These are phyloP conservation scores for Cynodonichthys magdalenae DNA, from an alignment of 2,797 vertebrate species.

Conservation along the genomic window DNA sequence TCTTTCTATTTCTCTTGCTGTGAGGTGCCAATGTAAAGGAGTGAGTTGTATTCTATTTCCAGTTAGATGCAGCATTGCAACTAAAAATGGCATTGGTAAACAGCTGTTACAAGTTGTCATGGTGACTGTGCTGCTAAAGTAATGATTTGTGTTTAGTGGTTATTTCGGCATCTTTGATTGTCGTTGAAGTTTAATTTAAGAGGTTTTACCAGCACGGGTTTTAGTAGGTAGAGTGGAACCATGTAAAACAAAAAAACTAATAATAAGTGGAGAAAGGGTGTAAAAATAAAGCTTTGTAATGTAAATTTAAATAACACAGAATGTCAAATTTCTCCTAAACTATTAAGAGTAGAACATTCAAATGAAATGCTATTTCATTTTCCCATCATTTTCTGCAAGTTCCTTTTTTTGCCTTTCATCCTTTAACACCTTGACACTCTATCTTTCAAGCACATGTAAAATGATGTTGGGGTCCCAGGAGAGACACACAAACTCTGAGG, in stretches of 20 bases:
- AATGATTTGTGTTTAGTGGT: conserved; percentile 41
- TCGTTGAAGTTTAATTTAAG: conserved; percentile 4
- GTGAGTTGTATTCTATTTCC: conserved; percentile 48
- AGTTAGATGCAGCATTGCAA: conserved; percentile 16
- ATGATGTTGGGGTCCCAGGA: conserved; percentile 58
- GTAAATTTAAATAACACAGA: conserved; percentile 71
- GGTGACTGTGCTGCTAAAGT: conserved; percentile 29
- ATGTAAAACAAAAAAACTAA: background rate
- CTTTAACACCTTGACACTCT: conserved; percentile 68
- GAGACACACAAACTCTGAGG: conserved; percentile 45
- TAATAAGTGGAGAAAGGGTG: conserved; percentile 7
- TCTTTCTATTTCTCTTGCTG: conserved; percentile 1
- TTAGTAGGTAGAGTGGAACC: conserved; percentile 9
- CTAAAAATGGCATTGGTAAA: conserved; percentile 41
- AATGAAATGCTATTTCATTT: conserved; percentile 75
- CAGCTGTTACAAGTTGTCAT: conserved; percentile 35
- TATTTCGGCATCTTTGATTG: no score
- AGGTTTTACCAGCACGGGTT: conserved; percentile 42
- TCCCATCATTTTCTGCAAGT: conserved; percentile 72
- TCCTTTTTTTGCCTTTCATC: conserved; percentile 68
- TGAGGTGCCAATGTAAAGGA: conserved; percentile 18
- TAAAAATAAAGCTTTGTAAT: conserved; percentile 55
- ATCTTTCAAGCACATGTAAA: conserved; percentile 71
- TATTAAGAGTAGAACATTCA: conserved; percentile 70
- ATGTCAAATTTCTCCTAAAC: conserved; percentile 61